Base-by-base conservation (phyloP, 2,113 vertebrate genomes). In the Zootoca vivipara region DNA sequence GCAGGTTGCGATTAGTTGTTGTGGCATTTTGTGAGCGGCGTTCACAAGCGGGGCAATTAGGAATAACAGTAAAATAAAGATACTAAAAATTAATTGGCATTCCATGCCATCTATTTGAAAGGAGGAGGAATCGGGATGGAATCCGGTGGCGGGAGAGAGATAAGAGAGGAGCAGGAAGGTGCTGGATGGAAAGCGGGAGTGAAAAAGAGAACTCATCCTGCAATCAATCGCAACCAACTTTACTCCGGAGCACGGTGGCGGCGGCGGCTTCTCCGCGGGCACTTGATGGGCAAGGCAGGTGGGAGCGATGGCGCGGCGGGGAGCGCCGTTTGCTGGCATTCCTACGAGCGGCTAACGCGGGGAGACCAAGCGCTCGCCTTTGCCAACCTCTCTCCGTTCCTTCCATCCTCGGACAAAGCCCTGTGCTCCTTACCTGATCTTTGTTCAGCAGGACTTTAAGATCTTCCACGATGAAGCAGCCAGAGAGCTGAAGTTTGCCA, bases 401-500 rank as follows among this genome's bases (percentile, higher is more conserved):
- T 1, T 12, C 7, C 56, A 9, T 22, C 72, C 75, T 18, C 64
- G 7, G 15, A 6, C 30, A 69, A 69, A 24, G 8, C 24, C 26
- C 26, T 12, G 24, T 52, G 67, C 67, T 22, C 38, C 83, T 85
- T 52, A 89, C 88, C 88, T 81, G 88, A 6, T 85, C 88, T 52
- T 80, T 52, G n/a, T 35, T 89, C 79, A 89, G 88, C 78, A 82
- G 69, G 69, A 85, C 70, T 85, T 85, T 1, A 38, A 52, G 77
- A 42, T 64, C 30, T 65, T 73, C 82, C 82, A 26, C 10, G 24
- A 1, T 6, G 88, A 74, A 77, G 83, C 77, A 13, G 46, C 88
- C 8, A 22, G 58, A 33, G 67, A 81, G 83, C 38, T 22, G 77
- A 89, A 89, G 88, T 89, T 89, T 85, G 88, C 88, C 88, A 89